Percentiles rank a stretch among this genome's conserved stretches.
Evolutionary conservation across 92 coral and sea anemone species (phyloP).

Genomic region (Palythoa grandis): DNA sequence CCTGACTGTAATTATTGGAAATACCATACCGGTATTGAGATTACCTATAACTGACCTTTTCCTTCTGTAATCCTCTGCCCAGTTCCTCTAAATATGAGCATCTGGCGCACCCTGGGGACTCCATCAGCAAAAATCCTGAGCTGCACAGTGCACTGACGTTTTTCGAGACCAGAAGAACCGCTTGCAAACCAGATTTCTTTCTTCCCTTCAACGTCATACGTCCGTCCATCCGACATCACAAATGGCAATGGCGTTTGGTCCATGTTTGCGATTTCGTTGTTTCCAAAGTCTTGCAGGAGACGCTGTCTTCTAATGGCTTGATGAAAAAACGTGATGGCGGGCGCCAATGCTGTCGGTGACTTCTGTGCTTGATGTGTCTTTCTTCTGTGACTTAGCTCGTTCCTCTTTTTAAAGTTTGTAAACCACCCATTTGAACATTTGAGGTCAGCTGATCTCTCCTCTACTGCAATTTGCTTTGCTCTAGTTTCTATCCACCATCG

Average conservation of each 20-base stretch:
- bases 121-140: slow-evolving; percentile 49
- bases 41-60: too few relatives aligned
- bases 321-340: neutral
- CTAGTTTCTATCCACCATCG: slow-evolving; percentile 27
- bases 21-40: too few relatives aligned
- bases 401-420: neutral
- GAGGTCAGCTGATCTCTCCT: slow-evolving; percentile 11
- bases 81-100: neutral
- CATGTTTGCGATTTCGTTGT: slow-evolving; percentile 33
- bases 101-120: neutral
- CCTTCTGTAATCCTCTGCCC: too few relatives aligned
- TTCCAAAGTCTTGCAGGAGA: neutral
- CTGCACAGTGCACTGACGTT: slow-evolving; percentile 53
- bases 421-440: slow-evolving; percentile 11
- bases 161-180: slow-evolving; percentile 45
- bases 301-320: neutral
- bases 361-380: slow-evolving; percentile 7
- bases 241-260: slow-evolving; percentile 30
- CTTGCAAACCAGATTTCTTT: slow-evolving; percentile 43
- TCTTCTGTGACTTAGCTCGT: neutral
- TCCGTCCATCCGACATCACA: slow-evolving; percentile 22
- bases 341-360: slow-evolving; percentile 5
- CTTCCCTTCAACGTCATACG: slow-evolving; percentile 43
- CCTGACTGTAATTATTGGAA: too few relatives aligned
- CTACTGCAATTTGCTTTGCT: slow-evolving; percentile 25